Evolutionary conservation across 2,113 vertebrate species (phyloP).

Genomic region (Vanacampus margaritifer): DNA sequence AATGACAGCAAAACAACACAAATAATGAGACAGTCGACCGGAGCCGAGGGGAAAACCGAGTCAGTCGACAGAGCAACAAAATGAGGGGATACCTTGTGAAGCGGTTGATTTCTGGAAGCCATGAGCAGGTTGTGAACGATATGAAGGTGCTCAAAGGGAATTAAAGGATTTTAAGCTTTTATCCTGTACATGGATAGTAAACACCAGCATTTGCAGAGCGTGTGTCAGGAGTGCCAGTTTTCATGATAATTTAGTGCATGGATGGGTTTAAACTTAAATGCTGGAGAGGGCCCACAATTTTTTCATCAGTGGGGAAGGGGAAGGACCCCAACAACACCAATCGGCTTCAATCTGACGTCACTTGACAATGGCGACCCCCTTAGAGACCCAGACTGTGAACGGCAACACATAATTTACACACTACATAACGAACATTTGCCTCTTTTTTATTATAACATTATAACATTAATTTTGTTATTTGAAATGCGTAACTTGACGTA

Average conservation of each 20-base stretch:
- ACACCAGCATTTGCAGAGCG: conserved; percentile 22
- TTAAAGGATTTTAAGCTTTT: conserved; percentile 31
- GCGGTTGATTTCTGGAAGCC: conserved; percentile 38
- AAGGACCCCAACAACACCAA: no score
- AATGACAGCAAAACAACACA: conserved; percentile 39
- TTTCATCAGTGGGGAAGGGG: no score
- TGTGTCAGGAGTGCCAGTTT: conserved; percentile 5
- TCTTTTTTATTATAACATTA: no score
- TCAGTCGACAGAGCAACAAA: conserved; percentile 24
- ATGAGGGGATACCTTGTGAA: conserved; percentile 45
- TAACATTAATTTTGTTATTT: no score
- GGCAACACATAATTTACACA: no score
- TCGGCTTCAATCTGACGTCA: no score
- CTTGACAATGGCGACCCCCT: no score
- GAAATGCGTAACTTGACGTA: no score
- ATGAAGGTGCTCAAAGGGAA: conserved; percentile 26
- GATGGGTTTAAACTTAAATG: no score
- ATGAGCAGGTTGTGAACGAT: conserved; percentile 42
- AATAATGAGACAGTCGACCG: conserved; percentile 22
- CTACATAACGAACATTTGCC: no score
- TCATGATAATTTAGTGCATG: not conserved
- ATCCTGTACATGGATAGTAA: conserved; percentile 8
- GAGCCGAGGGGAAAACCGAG: conserved; percentile 32
- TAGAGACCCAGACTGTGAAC: no score
- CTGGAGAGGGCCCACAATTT: no score